These are phyloP conservation scores for Ormia ochracea DNA, from an alignment of 2,888 invertebrate species.

Conservation along the genomic window DNA sequence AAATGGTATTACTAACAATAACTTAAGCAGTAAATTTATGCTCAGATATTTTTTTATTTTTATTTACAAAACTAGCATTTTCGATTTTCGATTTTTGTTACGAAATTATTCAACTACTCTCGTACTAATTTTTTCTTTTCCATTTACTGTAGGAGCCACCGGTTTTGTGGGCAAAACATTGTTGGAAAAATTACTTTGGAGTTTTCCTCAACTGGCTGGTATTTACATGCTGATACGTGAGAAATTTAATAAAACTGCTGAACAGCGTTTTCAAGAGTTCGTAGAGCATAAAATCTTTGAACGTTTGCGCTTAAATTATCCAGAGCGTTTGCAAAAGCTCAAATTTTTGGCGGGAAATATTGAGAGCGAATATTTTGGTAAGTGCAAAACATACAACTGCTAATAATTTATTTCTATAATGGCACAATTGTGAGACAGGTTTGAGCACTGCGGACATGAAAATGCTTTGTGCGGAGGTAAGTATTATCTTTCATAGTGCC, in stretches of 20 bases:
- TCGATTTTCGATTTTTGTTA: neutral
- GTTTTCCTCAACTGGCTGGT: conserved; percentile 86
- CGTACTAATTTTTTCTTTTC: no score
- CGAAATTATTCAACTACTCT: no score
- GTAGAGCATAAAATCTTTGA: conserved; percentile 87
- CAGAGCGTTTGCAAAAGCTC: conserved; percentile 83
- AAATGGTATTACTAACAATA: no score
- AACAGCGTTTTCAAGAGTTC: conserved; percentile 85
- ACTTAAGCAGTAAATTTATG: no score
- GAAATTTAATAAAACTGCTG: conserved; percentile 83
- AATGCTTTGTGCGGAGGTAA: conserved; percentile 82
- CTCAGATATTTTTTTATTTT: no score
- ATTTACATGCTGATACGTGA: conserved; percentile 89
- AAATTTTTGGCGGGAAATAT: conserved; percentile 87
- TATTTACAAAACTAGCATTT: neutral
- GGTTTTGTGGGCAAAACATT: conserved; percentile 97
- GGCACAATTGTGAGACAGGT: conserved; percentile 71
- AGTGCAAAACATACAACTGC: conserved; percentile 13
- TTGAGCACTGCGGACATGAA: conserved; percentile 82
- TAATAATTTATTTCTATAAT: neutral
- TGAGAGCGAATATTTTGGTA: conserved; percentile 72
- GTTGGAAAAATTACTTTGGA: conserved; percentile 92
- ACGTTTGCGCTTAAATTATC: conserved; percentile 81
- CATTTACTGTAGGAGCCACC: conserved; percentile 81
- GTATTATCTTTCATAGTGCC: conserved; percentile 95